phyloP scores from a whole-genome alignment of 2,888 invertebrate species.

The Synanthedon myopaeformis region DNA sequence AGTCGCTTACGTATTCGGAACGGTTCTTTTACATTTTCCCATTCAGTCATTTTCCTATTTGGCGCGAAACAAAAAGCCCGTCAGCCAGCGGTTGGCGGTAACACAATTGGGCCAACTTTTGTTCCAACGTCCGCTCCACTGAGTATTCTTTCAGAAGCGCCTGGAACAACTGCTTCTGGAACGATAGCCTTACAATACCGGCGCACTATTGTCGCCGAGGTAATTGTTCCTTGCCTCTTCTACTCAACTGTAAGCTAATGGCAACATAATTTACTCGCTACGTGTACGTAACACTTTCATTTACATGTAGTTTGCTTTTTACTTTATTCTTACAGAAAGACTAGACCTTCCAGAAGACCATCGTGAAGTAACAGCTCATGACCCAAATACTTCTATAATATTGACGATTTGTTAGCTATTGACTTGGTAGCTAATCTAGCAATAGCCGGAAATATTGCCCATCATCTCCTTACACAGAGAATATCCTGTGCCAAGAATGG shows the following conservation, averaged over 20 bases:
- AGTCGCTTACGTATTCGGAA: too few relatives aligned
- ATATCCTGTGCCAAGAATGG: too few relatives aligned
- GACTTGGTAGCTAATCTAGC: too few relatives aligned
- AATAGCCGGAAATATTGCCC: too few relatives aligned
- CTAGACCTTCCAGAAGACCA: too few relatives aligned
- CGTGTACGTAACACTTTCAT: too few relatives aligned
- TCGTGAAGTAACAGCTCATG: too few relatives aligned
- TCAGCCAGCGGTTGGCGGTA: constrained; percentile 22
- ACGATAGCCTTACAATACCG: constrained; percentile 41
- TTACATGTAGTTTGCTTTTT: background rate
- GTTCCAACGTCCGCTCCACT: constrained; percentile 26
- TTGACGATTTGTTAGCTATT: too few relatives aligned
- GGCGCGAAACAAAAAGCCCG: constrained; percentile 28
- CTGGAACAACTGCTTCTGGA: constrained; percentile 44
- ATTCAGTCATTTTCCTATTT: constrained; percentile 34
- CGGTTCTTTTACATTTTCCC: constrained; percentile 13
- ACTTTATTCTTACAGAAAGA: background rate
- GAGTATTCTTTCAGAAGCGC: constrained; percentile 32
- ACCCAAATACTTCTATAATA: too few relatives aligned
- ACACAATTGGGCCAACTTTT: constrained; percentile 45
- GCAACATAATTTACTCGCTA: constrained; percentile 7
- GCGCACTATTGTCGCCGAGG: constrained; percentile 38
- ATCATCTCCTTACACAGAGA: too few relatives aligned
- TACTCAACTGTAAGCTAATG: constrained; percentile 39
- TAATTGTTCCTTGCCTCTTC: constrained; percentile 47